Evolutionary conservation across 2,888 invertebrate species (phyloP), one percentile per base, ranked within the genome.

Genomic region (Andrena bucephala): DNA sequence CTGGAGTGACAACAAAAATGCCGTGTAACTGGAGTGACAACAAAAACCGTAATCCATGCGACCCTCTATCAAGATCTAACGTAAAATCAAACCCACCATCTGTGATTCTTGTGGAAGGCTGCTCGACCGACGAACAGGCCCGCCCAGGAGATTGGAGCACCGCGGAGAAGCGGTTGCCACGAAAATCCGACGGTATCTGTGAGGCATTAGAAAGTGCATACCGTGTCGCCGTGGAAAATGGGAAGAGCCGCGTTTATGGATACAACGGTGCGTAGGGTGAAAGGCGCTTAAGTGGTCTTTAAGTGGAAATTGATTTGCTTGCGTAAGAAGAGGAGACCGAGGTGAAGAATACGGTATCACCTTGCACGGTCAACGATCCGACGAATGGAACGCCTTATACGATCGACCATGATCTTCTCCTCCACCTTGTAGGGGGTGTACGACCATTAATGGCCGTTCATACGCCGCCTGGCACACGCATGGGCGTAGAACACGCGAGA

Each of bases 341-440:
- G 78, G 87, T 81, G 83, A 83, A 80, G 85, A 87, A 84, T 87
- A 87, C 85, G 81, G 81, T 86, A 85, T 90, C 88, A 90, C 85
- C 83, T 90, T 84, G 80, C 85, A 79, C 90, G 92, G 91, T 91
- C 92, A 91, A 89, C 88, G 92, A 92, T 90, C 91, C 87, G 81
- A 79, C 77, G 86, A 78, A 85, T 87, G 80, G 81, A 81, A 78
- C 86, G 81, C 90, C 90, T 87, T 91, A 87, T 90, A 89, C 85
- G 89, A 86, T 79, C 77, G 85, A 85, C 84, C 90, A 72, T 89
- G 87, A 89, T 90, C 89, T 87, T 85, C 86, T 81, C 78, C 77
- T 78, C 85, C 87, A 89, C 91, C 91, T 91, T 91, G 86, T 91
- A 90, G 89, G 91, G 89, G 90, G 87, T 91, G 89, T 86, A 85